These are phyloP conservation scores for Pipistrellus pipistrellus DNA, from an alignment of 2,797 vertebrate species.

Conservation along the genomic window DNA sequence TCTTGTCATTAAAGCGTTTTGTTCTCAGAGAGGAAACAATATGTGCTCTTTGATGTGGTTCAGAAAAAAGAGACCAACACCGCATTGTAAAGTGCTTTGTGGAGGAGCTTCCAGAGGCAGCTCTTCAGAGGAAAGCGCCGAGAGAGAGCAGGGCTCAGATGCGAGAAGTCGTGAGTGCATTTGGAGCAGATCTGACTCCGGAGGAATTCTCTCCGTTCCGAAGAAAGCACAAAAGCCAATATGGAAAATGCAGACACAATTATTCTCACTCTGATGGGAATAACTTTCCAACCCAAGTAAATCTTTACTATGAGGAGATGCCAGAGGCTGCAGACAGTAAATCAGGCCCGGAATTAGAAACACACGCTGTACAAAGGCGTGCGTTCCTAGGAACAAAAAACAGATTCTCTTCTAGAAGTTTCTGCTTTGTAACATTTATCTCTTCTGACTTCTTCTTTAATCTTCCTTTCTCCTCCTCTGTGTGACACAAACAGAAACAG, in stretches of 20 bases:
- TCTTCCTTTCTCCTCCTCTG: neutral
- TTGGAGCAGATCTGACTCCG: constrained; percentile 1
- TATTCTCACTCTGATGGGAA: constrained; percentile 28
- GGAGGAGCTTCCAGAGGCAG: neutral
- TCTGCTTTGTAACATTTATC: neutral
- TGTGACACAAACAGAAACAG: neutral
- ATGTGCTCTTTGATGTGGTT: constrained; percentile 76
- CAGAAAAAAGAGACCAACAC: constrained; percentile 54
- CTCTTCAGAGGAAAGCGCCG: neutral
- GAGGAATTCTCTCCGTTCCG: neutral
- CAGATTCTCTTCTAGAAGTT: constrained; percentile 1
- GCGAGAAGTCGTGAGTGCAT: neutral
- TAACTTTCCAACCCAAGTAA: constrained; percentile 46
- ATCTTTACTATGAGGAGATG: constrained; percentile 31
- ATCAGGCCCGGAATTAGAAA: constrained; percentile 44
- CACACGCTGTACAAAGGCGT: neutral
- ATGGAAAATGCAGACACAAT: constrained; percentile 12
- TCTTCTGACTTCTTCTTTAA: neutral
- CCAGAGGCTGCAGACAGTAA: constrained; percentile 40
- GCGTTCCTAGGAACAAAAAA: neutral
- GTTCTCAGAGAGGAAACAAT: constrained; percentile 75
- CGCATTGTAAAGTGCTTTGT: constrained; percentile 67
- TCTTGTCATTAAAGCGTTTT: constrained; percentile 68
- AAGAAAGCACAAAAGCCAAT: constrained; percentile 51
- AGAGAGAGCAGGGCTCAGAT: neutral